A percentile compares a stretch with the other conserved stretches of the same genome.
These are phyloP conservation scores for Zingel zingel DNA, from an alignment of 2,113 vertebrate genomes.

Conservation along the genomic window DNA sequence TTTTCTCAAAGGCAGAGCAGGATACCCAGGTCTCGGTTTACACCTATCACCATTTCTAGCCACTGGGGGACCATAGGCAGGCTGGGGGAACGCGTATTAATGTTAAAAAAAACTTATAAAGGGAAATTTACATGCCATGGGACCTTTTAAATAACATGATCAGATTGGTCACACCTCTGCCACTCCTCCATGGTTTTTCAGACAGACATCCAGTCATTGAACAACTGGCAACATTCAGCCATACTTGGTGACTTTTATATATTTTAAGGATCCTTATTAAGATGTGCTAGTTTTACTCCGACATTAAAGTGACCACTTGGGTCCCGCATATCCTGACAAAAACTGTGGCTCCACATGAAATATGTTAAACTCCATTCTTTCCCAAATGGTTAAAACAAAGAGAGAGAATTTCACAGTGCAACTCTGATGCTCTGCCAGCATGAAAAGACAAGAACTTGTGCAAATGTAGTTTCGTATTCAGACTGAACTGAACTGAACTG, in stretches of 20 bases:
- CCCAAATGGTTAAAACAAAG: background rate
- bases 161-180: background rate
- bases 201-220: background rate
- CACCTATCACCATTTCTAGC: too few species aligned
- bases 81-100: too few species aligned
- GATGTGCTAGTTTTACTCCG: background rate
- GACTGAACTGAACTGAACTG: too few species aligned
- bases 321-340: background rate
- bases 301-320: background rate
- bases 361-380: background rate
- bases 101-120: too few species aligned
- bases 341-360: background rate
- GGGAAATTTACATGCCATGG: too few species aligned
- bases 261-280: background rate
- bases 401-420: background rate
- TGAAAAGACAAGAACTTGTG: slow-evolving; percentile 30
- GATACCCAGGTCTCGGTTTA: too few species aligned
- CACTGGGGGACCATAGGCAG: too few species aligned
- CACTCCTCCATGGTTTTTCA: background rate
- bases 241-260: background rate
- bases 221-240: background rate
- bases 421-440: slow-evolving; percentile 25
- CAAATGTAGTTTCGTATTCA: slow-evolving; percentile 43
- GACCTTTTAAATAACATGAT: background rate
- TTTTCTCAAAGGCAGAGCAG: too few species aligned